Evolutionary conservation across 2,797 vertebrate species (phyloP).

Genomic region (Sebastes jordani): DNA sequence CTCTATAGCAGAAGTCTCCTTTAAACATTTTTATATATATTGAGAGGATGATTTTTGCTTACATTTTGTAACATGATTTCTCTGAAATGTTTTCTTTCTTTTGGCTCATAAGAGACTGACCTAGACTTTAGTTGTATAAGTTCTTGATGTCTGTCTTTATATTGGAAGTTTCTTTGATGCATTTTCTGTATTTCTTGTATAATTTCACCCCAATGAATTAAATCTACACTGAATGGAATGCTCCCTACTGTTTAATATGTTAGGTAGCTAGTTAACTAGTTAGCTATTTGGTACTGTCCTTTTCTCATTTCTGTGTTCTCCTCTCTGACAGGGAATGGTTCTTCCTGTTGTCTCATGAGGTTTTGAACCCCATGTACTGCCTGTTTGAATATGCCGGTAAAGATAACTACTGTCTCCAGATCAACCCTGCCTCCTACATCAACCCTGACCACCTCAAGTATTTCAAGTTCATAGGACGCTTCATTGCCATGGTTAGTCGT

Average conservation of each 20-base stretch:
- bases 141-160: not conserved
- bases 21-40: not conserved
- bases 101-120: not conserved
- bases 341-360: constrained; percentile 98
- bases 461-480: constrained; percentile 97
- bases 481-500: constrained; percentile 93
- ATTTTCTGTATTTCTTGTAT: not conserved
- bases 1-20: not conserved
- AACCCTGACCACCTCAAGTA: constrained; percentile 99
- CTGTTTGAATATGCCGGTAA: constrained; percentile 99
- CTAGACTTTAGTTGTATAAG: not conserved
- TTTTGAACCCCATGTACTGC: constrained; percentile 99
- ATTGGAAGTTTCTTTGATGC: not conserved
- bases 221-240: not conserved
- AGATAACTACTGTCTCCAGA: constrained; percentile 99
- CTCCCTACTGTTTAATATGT: not conserved
- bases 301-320: not conserved
- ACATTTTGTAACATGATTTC: not conserved
- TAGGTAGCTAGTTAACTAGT: not conserved
- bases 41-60: not conserved
- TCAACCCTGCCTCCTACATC: constrained; percentile 98
- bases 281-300: too few relatives aligned
- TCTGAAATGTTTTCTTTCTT: not conserved
- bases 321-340: constrained; percentile 92
- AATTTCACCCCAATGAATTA: not conserved